Base-by-base conservation (phyloP, 2,113 vertebrate genomes). In the Todiramphus chloris region DNA sequence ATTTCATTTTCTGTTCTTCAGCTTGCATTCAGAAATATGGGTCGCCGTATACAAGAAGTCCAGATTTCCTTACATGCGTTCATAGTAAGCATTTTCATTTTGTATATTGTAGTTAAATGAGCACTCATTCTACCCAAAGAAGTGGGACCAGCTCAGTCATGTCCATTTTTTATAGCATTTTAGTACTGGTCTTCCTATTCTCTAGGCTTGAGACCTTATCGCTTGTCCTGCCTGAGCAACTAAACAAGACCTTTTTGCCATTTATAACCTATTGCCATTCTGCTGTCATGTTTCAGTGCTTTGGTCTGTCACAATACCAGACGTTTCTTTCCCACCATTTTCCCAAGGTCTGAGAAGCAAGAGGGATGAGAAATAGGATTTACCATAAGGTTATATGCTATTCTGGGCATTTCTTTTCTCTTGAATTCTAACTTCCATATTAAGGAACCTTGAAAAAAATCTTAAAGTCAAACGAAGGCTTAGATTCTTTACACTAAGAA, bases 61-160 rank as follows among this genome's bases (percentile, higher is more conserved):
- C 98, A 28, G 98, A 98, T 94, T 98, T 99, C 82, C 94, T 98
- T 72, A 98, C 99, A 3, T 99, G 99, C 43, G 98, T 99, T 89
- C 99, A 99, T 93, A 99, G 99, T 99, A 98, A 99, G 99, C 98
- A 74, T 78, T 86, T 78, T 44, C 75, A 35, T 14, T 33, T 96
- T 90, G 13, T 78, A 20, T 85, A 12, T 41, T 89, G 58, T 39
- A 69, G 33, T 31, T 44, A 23, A 77, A 89, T 83, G 39, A n/a
- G 84, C n/a, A 78, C n/a, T 87, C 17, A 10, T 83, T 58, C 28
- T 82, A 43, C 30, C 59, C 63, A 63, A 69, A 30, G 8, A 23
- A 50, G 16, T 70, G 27, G 39, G 70, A 63, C 24, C 63, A 62
- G 20, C n/a, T 67, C 20, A 53, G 18, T 7, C 39, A 35, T 55